Evolutionary conservation across 2,113 vertebrate genomes (phyloP), one percentile per base, ranked within the genome.

Genomic region (Falcunculus frontatus): DNA sequence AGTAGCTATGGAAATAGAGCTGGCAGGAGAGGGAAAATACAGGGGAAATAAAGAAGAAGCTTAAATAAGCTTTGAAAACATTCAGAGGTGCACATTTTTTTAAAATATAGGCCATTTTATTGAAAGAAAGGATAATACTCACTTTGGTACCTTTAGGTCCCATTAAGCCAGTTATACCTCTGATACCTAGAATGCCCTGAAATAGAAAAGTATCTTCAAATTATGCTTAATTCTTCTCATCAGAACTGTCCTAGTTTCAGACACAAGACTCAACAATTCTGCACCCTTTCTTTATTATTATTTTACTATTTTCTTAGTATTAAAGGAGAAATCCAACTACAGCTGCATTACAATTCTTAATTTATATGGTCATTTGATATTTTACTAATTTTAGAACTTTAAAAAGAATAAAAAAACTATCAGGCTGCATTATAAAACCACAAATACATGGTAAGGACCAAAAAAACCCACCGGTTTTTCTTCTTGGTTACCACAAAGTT

Each of bases 131-230:
- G 7, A 49, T 82, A 65, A 91, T 93, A 97, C 98, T 98, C 97
- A 99, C 99, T 97, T 97, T 98, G 87, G 98, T 98, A 75, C 99
- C 99, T 97, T 99, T 99, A 76, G 96, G 55, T 49, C 99, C 99
- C 94, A 97, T 96, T 96, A 99, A 98, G 50, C 99, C 99, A 6
- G 97, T 99, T 92, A 99, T 98, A 87, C 99, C 99, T 97, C 98
- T 98, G 90, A 98, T 93, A 80, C 99, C 99, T 91, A 99, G 97
- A 65, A 98, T 90, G 75, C 99, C 99, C 99, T 99, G 80, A 84
- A 98, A 98, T 78, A 65, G 65, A 93, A 83, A 94, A 94, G 20
- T 32, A 47, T 21, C 42, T 57, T 64, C n/a, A 88, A 74, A 70
- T 89, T 64, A 76, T 25, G 12, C 19, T 78, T 46, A 64, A 44